Base-by-base conservation (phyloP, 2,113 vertebrate species). In the Anhinga rufa region DNA sequence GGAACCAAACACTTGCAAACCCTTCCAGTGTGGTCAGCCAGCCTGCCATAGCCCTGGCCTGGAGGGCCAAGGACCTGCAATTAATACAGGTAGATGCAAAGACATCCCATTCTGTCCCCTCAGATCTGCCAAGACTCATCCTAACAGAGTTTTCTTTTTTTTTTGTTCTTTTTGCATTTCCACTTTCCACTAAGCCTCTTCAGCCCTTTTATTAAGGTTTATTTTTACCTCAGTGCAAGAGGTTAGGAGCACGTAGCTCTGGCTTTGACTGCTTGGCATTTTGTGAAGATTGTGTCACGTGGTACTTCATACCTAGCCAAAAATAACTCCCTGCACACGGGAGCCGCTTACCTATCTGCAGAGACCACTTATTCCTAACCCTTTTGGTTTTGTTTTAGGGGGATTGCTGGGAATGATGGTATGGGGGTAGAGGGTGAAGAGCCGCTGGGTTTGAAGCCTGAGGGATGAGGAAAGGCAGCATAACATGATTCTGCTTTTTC, bases 251-350 rank as follows among this genome's bases (percentile, higher is more conserved):
- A 18, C 6, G 3, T 3, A 7, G 77, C 83, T 96, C 88, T 62
- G 40, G 83, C 78, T 94, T 93, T 88, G 95, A 92, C 91, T 86
- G 83, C 75, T 86, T 91, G 96, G 95, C 94, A 94, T 97, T 96
- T 95, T 78, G 86, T 93, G 94, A 92, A 62, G 92, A 65, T 55
- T 54, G 51, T 70, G 68, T 60, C 93, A 62, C 13, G 10, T 83
- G 95, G 75, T 55, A 10, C 38, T 65, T 90, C 79, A 55, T 61
- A 86, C 57, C 52, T 61, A 28, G 21, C 64, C 91, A 66, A 94
- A 96, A 97, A 95, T 95, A 95, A 69, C 91, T 94, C 91, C 64
- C 52, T 54, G 90, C 1, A 3, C 86, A 57, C 54, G 29, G 71
- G 64, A 86, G 49, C 29, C 17, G 32, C 72, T 75, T 55, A 29